Percentiles rank a stretch among this genome's conserved stretches.
Evolutionary conservation across 1,140 invertebrate genomes (phyloP).

Genomic region (Fopius arisanus): DNA sequence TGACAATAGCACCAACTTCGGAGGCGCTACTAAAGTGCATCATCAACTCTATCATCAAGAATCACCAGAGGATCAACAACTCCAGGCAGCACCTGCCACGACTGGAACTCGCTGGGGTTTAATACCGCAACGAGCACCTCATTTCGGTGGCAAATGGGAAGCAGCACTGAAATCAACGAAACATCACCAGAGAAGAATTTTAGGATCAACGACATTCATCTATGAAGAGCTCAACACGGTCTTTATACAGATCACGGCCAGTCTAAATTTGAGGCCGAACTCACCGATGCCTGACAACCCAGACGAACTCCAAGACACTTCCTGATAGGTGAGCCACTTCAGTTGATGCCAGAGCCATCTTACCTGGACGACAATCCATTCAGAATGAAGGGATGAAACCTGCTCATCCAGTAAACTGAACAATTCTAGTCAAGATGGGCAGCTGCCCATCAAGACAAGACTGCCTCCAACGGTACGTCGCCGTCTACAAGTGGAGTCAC

Average conservation of each 20-base stretch:
- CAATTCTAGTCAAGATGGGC: too few species aligned
- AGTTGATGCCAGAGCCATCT: neutral
- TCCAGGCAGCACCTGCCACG: neutral
- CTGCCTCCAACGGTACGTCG: too few species aligned
- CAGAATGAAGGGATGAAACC: neutral
- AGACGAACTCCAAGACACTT: too few species aligned
- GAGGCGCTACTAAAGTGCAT: slow-evolving; percentile 24
- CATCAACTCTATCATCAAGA: slow-evolving; percentile 13
- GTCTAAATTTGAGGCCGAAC: neutral
- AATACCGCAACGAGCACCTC: slow-evolving; percentile 9
- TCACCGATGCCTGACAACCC: neutral
- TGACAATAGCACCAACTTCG: slow-evolving; percentile 31
- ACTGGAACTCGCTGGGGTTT: slow-evolving; percentile 14
- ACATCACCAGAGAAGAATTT: neutral
- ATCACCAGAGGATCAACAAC: neutral
- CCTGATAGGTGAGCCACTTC: neutral
- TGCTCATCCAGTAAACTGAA: too few species aligned
- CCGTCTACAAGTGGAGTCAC: too few species aligned
- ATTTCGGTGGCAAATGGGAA: slow-evolving; percentile 22
- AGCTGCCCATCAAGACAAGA: too few species aligned
- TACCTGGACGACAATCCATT: neutral
- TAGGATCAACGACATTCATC: neutral
- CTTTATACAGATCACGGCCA: neutral
- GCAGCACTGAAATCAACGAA: neutral
- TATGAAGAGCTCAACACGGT: neutral